Conservation (phyloP, 2,888 invertebrate genomes). For the Drosophila antonietae region DNA sequence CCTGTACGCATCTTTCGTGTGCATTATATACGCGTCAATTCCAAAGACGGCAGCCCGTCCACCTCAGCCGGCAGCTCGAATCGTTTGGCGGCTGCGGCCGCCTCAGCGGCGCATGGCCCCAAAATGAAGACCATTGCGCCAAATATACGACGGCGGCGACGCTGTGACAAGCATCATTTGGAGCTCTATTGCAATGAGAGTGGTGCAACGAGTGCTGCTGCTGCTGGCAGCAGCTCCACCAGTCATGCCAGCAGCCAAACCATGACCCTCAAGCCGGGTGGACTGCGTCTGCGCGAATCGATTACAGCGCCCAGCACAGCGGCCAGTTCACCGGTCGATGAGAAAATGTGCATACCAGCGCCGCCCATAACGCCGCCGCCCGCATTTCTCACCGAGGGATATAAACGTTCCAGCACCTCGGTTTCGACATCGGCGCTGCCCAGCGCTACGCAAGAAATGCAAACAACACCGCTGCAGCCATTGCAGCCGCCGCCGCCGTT, state of each 20-base stretch:
- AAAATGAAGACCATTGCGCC: constrained; percentile 89
- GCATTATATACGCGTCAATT: constrained; percentile 79
- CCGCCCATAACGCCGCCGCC: constrained; percentile 89
- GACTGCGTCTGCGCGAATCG: constrained; percentile 62
- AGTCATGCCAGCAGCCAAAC: constrained; percentile 21
- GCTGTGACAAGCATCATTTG: constrained; percentile 87
- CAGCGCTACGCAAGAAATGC: constrained; percentile 55
- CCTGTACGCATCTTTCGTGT: constrained; percentile 76
- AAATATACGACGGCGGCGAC: constrained; percentile 87
- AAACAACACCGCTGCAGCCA: constrained; percentile 11
- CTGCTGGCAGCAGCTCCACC: background rate
- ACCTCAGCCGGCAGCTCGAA: constrained; percentile 26
- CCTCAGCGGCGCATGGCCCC: constrained; percentile 67
- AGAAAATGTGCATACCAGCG: constrained; percentile 83
- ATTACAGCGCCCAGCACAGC: constrained; percentile 74
- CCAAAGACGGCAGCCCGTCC: constrained; percentile 71
- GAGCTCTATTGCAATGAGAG: constrained; percentile 84
- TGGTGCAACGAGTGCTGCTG: constrained; percentile 7
- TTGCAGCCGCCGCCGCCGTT: constrained; percentile 6
- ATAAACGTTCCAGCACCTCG: constrained; percentile 84
- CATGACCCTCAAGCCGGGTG: constrained; percentile 57
- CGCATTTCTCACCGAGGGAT: constrained; percentile 88
- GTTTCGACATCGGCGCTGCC: constrained; percentile 75
- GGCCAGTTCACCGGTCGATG: constrained; percentile 79
- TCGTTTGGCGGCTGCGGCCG: constrained; percentile 47